Evolutionary conservation across 1,140 invertebrate species (phyloP).

Genomic region (Pteromalus puparum): DNA sequence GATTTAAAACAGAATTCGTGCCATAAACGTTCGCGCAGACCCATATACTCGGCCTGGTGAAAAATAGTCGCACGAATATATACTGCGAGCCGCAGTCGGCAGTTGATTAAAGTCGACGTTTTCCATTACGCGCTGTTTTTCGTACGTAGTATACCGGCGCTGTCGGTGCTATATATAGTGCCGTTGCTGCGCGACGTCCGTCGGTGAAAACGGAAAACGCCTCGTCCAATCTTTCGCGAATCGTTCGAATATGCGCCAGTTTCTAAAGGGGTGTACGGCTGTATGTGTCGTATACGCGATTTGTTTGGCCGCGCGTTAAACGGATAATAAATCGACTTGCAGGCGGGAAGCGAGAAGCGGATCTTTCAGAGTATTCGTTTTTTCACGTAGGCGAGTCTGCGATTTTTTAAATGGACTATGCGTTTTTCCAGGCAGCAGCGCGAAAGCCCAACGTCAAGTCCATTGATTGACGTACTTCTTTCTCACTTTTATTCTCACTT

Average conservation of each 20-base stretch:
- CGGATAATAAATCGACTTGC: conserved; percentile 53
- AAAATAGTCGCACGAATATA: conserved; percentile 31
- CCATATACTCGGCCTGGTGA: neutral
- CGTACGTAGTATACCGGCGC: neutral
- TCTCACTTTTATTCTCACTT: conserved; percentile 29
- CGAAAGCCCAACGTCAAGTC: conserved; percentile 37
- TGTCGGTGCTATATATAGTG: neutral
- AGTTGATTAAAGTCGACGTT: conserved; percentile 51
- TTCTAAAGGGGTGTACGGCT: neutral
- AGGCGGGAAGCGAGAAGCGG: neutral
- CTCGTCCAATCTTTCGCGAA: conserved; percentile 44
- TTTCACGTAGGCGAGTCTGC: conserved; percentile 46
- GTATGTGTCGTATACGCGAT: neutral
- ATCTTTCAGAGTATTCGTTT: conserved; percentile 29
- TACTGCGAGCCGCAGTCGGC: neutral
- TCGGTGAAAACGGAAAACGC: conserved; percentile 19
- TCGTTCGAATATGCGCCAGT: conserved; percentile 10
- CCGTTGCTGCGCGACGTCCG: neutral
- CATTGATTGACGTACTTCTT: conserved; percentile 49
- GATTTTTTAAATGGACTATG: conserved; percentile 52
- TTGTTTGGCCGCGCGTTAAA: conserved; percentile 43
- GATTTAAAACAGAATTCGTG: neutral
- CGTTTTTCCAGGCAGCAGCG: conserved; percentile 36
- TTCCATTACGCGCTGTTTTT: conserved; percentile 45
- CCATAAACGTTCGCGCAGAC: neutral